phyloP scores from a whole-genome alignment of 2,113 vertebrate species.

The Cephalopterus ornatus region DNA sequence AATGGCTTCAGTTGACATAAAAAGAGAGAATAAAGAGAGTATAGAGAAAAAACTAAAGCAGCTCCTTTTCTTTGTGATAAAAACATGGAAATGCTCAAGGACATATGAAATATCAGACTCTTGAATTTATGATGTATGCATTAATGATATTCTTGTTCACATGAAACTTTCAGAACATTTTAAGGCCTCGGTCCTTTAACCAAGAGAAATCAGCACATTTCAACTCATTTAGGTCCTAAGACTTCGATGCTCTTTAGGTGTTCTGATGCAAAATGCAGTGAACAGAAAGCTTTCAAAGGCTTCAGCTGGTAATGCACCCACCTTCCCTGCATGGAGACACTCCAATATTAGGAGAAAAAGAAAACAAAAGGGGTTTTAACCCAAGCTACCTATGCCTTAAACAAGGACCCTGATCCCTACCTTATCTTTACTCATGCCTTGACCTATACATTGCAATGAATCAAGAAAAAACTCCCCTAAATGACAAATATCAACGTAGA shows the following conservation, averaged over 20 bases:
- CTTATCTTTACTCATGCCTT: not conserved
- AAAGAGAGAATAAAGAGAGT: not conserved
- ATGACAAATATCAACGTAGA: not conserved
- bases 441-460: not conserved
- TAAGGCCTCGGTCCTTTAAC: not conserved
- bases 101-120: not conserved
- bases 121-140: not conserved
- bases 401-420: not conserved
- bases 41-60: not conserved
- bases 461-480: not conserved
- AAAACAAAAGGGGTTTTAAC: not conserved
- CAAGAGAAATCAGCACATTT: not conserved
- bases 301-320: not conserved
- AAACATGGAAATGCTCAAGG: not conserved
- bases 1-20: not conserved
- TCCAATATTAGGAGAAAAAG: not conserved
- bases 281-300: not conserved
- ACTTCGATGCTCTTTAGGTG: not conserved
- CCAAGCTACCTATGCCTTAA: not conserved
- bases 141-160: not conserved
- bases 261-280: not conserved
- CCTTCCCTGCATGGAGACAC: not conserved
- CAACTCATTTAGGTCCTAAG: not conserved
- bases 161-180: not conserved
- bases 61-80: not conserved